A percentile compares a stretch with the other conserved stretches of the same genome.
These are phyloP conservation scores for Drosophila borealis DNA, from an alignment of 2,888 invertebrate species.

Conservation along the genomic window DNA sequence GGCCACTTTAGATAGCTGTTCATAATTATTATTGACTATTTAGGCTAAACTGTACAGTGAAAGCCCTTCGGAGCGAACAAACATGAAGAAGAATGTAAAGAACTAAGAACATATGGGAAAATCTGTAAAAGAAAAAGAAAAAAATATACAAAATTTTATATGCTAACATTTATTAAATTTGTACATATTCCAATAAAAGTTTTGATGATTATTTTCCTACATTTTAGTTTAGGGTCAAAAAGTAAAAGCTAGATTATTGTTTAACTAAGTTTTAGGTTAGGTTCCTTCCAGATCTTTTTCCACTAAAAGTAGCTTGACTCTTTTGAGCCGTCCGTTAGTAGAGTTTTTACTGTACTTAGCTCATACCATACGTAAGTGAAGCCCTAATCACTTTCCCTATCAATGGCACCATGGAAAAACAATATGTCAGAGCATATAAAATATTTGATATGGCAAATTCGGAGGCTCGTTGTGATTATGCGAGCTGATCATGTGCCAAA, in stretches of 20 bases:
- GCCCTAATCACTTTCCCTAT: constrained; percentile 53
- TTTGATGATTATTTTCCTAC: too few relatives aligned
- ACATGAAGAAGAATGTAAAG: background rate
- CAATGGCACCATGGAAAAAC: constrained; percentile 19
- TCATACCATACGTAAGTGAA: background rate
- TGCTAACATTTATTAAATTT: too few relatives aligned
- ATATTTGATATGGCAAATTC: constrained; percentile 26
- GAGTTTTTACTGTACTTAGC: background rate
- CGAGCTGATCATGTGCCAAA: constrained; percentile 62
- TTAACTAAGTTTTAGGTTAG: too few relatives aligned
- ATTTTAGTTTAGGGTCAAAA: too few relatives aligned
- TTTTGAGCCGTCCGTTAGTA: background rate
- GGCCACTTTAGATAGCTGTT: constrained; percentile 17
- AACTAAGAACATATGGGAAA: too few relatives aligned
- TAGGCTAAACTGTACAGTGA: background rate
- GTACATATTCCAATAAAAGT: too few relatives aligned
- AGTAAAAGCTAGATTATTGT: too few relatives aligned
- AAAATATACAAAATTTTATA: too few relatives aligned
- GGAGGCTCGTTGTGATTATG: constrained; percentile 36
- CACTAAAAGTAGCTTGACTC: too few relatives aligned
- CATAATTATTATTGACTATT: constrained; percentile 16
- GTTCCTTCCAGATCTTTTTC: too few relatives aligned
- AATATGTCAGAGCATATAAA: constrained; percentile 18
- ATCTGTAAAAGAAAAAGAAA: too few relatives aligned
- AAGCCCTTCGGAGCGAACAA: background rate